A percentile compares a stretch with the other conserved stretches of the same genome.
These are phyloP conservation scores for Nasonia vitripennis DNA, from an alignment of 1,140 invertebrate species.

Conservation along the genomic window DNA sequence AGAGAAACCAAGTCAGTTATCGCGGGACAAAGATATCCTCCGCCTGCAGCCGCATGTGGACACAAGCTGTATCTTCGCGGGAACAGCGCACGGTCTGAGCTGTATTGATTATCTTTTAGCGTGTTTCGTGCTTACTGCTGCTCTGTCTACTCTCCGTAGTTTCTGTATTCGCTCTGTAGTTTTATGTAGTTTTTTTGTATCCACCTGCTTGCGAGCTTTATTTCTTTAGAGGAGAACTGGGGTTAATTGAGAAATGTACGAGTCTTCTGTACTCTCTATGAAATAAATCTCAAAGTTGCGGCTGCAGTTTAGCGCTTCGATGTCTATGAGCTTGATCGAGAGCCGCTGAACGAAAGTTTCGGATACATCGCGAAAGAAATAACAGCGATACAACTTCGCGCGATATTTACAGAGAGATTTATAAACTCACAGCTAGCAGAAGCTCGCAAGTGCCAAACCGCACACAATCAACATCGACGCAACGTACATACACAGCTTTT, in stretches of 20 bases:
- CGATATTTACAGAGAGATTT: neutral
- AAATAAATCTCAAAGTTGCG: neutral
- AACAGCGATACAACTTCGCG: neutral
- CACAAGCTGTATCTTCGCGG: slow-evolving; percentile 42
- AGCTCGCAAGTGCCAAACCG: neutral
- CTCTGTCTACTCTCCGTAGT: neutral
- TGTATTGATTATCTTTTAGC: slow-evolving; percentile 61
- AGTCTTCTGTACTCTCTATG: neutral
- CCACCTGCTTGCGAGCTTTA: no score
- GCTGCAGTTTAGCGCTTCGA: no score
- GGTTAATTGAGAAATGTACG: no score
- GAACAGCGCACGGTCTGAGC: slow-evolving; percentile 10
- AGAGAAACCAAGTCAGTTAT: slow-evolving; percentile 42
- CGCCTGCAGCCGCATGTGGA: slow-evolving; percentile 39
- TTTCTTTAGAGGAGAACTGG: no score
- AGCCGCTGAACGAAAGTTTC: neutral
- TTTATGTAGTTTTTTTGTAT: no score
- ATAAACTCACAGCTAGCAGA: neutral
- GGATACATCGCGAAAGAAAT: neutral
- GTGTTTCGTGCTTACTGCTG: slow-evolving; percentile 40
- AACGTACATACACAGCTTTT: slow-evolving; percentile 13
- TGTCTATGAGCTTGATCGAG: no score
- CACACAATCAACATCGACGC: neutral
- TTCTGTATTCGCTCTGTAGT: neutral
- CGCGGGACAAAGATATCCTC: slow-evolving; percentile 42